Conservation (phyloP, 2,797 vertebrate genomes). For the Sebastes steindachneri region DNA sequence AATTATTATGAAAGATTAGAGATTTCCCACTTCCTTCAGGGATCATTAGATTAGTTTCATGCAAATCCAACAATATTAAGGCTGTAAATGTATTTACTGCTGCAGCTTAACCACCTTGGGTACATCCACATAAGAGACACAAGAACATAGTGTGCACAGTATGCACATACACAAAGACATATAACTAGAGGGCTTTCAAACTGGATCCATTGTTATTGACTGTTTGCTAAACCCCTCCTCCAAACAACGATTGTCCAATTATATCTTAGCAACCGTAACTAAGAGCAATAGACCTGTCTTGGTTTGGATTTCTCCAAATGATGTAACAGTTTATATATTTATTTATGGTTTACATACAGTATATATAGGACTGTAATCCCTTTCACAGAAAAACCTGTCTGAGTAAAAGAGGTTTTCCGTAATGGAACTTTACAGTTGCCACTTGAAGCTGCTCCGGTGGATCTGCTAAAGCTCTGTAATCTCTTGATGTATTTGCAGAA, state of each 20-base stretch:
- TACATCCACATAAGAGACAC: background rate
- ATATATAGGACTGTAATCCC: too few relatives aligned
- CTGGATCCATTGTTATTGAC: background rate
- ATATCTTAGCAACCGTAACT: background rate
- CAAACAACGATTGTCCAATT: background rate
- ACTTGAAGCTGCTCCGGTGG: background rate
- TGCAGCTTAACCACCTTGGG: slow-evolving; percentile 5
- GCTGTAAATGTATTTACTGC: slow-evolving; percentile 18
- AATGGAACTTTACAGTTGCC: background rate
- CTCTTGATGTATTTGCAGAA: background rate
- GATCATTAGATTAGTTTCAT: slow-evolving; percentile 49
- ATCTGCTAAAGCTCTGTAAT: background rate
- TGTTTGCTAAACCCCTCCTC: background rate
- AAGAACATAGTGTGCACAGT: background rate
- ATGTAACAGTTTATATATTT: background rate
- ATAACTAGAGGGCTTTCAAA: background rate
- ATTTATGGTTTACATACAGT: too few relatives aligned
- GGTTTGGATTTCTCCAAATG: background rate
- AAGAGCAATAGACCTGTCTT: background rate
- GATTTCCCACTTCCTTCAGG: slow-evolving; percentile 14
- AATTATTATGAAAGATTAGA: slow-evolving; percentile 21
- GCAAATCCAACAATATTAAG: slow-evolving; percentile 24
- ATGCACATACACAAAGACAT: background rate
- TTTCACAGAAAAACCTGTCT: too few relatives aligned
- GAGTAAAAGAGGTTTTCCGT: background rate